These are phyloP conservation scores for Rhagoletis pomonella DNA, from an alignment of 1,140 invertebrate species.

Conservation along the genomic window DNA sequence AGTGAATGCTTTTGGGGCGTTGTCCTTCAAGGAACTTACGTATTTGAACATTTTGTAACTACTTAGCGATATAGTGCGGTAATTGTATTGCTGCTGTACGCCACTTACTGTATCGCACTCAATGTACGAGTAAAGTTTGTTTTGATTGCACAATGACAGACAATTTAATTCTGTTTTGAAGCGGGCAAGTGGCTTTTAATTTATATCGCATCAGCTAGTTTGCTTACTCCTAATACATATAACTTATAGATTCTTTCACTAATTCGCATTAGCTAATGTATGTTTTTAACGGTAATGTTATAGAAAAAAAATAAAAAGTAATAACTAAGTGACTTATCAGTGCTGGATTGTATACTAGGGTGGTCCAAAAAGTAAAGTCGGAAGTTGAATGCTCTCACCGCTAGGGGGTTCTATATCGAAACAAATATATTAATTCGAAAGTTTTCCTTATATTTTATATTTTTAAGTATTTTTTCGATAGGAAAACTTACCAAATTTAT, in stretches of 20 bases:
- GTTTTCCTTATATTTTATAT: no score
- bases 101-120: no score
- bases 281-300: background rate
- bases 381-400: background rate
- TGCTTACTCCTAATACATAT: background rate
- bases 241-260: background rate
- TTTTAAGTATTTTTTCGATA: no score
- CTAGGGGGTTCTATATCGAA: no score
- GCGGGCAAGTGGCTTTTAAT: background rate
- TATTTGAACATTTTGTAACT: slow-evolving; percentile 69
- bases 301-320: background rate
- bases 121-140: no score
- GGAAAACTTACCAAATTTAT: no score
- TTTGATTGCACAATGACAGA: background rate
- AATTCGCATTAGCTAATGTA: background rate
- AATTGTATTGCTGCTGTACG: no score
- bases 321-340: no score
- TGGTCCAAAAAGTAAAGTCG: no score
- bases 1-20: background rate
- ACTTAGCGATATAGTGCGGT: no score
- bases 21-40: slow-evolving; percentile 61
- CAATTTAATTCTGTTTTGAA: background rate
- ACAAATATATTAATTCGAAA: no score
- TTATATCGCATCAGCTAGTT: background rate
- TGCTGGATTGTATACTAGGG: no score